These are phyloP conservation scores for Rhimphoctona megacephalus DNA, from an alignment of 2,888 invertebrate genomes.

Conservation along the genomic window DNA sequence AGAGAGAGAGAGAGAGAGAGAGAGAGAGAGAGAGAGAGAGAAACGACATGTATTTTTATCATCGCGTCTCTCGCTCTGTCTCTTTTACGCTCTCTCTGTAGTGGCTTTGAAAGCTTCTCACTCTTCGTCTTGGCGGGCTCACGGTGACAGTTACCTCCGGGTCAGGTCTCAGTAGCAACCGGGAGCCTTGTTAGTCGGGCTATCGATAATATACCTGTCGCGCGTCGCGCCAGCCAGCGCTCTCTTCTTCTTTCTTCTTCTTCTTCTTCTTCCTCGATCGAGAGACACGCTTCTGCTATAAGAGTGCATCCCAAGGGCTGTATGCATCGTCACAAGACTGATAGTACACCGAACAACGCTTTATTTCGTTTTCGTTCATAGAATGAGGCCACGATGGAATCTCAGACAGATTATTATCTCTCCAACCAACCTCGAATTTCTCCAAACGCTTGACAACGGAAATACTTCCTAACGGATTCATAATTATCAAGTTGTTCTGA, in stretches of 20 bases:
- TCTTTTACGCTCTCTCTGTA: neutral
- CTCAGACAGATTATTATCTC: constrained; percentile 46
- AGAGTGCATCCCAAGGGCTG: constrained; percentile 32
- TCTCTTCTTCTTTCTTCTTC: constrained; percentile 46
- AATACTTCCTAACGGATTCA: constrained; percentile 23
- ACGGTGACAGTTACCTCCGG: constrained; percentile 77
- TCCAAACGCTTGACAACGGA: constrained; percentile 26
- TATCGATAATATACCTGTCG: constrained; percentile 72
- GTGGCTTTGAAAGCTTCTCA: constrained; percentile 29
- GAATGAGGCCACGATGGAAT: constrained; percentile 40
- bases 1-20: constrained; percentile 67
- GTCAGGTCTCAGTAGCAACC: constrained; percentile 71
- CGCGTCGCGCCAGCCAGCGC: constrained; percentile 49
- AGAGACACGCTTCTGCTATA: constrained; percentile 21
- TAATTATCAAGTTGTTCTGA: constrained; percentile 6
- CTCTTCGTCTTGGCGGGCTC: constrained; percentile 58
- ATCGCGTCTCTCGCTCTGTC: constrained; percentile 38
- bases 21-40: constrained; percentile 71
- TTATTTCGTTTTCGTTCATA: constrained; percentile 42
- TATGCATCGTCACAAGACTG: constrained; percentile 55
- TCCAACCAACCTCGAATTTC: neutral
- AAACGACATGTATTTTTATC: constrained; percentile 82
- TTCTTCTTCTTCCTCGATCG: constrained; percentile 41
- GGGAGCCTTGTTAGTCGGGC: constrained; percentile 70
- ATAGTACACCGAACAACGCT: constrained; percentile 35